These are phyloP conservation scores for Bombus haemorrhoidalis DNA, from an alignment of 1,140 invertebrate genomes.

Conservation along the genomic window DNA sequence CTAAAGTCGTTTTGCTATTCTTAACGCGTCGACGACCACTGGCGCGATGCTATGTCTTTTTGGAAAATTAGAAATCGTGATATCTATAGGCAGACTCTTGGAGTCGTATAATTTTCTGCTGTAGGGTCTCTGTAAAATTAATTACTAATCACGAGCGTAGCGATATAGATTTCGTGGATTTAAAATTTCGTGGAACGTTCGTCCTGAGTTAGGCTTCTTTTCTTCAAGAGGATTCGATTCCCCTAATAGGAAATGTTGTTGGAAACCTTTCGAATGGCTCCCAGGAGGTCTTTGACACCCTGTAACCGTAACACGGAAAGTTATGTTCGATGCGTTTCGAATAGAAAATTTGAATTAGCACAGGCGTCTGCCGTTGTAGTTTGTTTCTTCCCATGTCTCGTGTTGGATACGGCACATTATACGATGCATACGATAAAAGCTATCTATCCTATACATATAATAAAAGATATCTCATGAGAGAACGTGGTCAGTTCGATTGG, in stretches of 20 bases:
- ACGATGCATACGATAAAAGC: slow-evolving; percentile 46
- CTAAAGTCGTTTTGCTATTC: background rate
- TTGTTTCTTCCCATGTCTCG: slow-evolving; percentile 9
- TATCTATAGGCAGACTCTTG: too few relatives aligned
- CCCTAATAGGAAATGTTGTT: background rate
- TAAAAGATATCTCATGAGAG: slow-evolving; percentile 47
- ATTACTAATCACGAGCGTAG: background rate
- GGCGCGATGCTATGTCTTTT: background rate
- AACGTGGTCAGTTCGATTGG: slow-evolving; percentile 48
- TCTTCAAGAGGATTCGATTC: background rate
- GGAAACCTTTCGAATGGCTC: background rate
- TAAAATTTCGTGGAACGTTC: background rate
- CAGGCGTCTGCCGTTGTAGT: background rate
- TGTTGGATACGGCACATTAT: background rate
- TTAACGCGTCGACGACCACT: background rate
- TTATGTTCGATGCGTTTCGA: background rate
- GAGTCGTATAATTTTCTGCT: too few relatives aligned
- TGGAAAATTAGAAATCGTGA: too few relatives aligned
- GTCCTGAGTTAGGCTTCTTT: background rate
- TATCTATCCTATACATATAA: background rate
- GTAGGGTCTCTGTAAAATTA: background rate
- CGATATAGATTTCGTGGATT: background rate
- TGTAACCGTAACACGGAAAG: too few relatives aligned
- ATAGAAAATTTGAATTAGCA: background rate
- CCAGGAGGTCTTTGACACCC: background rate